These are phyloP conservation scores for Frankliniella intonsa DNA, from an alignment of 2,888 invertebrate species.

Conservation along the genomic window DNA sequence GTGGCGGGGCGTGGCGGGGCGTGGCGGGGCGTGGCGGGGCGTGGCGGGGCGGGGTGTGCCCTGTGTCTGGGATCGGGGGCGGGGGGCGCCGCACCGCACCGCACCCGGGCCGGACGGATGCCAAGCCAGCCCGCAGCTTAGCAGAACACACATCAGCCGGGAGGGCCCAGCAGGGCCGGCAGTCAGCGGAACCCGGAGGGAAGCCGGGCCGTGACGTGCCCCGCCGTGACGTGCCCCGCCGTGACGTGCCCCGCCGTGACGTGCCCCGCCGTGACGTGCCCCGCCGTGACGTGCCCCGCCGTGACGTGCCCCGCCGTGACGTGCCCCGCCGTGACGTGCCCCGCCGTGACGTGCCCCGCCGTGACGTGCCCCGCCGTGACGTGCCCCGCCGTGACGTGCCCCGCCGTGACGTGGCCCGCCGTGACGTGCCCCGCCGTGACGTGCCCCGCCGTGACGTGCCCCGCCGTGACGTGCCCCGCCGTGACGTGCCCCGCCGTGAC, in stretches of 20 bases:
- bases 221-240: not conserved
- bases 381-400: not conserved
- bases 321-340: not conserved
- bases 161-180: not conserved
- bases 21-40: not conserved
- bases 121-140: not conserved
- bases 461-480: not conserved
- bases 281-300: not conserved
- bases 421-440: not conserved
- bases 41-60: not conserved
- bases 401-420: not conserved
- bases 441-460: not conserved
- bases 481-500: not conserved
- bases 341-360: not conserved
- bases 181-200: not conserved
- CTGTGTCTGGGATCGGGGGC: too few species aligned
- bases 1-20: not conserved
- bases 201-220: not conserved
- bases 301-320: not conserved
- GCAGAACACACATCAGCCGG: slow-evolving; percentile 14
- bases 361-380: not conserved
- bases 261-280: not conserved
- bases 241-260: not conserved
- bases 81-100: too few species aligned
- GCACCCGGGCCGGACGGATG: not conserved